phyloP scores from a whole-genome alignment of 1,140 invertebrate species.

The Euura saliciscinereae region DNA sequence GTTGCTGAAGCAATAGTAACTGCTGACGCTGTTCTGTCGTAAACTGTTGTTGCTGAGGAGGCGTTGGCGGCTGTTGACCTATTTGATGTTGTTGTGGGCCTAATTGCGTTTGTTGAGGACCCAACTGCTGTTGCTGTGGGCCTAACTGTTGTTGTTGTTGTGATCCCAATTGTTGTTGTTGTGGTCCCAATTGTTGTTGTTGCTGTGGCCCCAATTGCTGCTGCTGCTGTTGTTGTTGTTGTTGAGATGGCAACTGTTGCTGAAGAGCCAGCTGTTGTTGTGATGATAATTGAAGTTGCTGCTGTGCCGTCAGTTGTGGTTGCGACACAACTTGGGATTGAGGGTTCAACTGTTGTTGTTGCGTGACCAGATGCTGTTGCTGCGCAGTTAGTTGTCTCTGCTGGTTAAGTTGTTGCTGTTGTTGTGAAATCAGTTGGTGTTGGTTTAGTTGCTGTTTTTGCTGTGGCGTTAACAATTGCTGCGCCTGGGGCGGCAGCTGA shows the following conservation, averaged over 20 bases:
- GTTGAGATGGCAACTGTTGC: constrained; percentile 34
- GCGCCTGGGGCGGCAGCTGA: constrained; percentile 45
- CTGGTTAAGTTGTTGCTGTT: neutral
- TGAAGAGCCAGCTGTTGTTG: constrained; percentile 35
- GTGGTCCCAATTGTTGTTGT: constrained; percentile 37
- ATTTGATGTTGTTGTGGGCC: constrained; percentile 30
- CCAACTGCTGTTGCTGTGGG: constrained; percentile 48
- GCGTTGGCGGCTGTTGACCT: constrained; percentile 9
- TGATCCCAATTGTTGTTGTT: constrained; percentile 45
- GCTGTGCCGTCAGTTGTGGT: constrained; percentile 29
- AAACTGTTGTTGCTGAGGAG: constrained; percentile 35
- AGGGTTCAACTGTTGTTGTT: constrained; percentile 16
- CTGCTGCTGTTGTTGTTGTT: constrained; percentile 26
- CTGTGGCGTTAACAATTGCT: constrained; percentile 45
- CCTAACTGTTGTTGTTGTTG: constrained; percentile 36
- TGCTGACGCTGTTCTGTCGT: constrained; percentile 54
- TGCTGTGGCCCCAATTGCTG: constrained; percentile 34
- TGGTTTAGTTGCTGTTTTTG: constrained; percentile 28
- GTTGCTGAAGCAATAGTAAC: constrained; percentile 47
- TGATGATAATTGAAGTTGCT: constrained; percentile 33
- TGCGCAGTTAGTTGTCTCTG: neutral
- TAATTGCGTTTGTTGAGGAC: constrained; percentile 44
- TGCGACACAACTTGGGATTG: constrained; percentile 31
- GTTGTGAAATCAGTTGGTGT: neutral
- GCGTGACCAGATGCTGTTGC: constrained; percentile 9